Evolutionary conservation across 2,888 invertebrate species (phyloP).

Genomic region (Habrosyne pyritoides): DNA sequence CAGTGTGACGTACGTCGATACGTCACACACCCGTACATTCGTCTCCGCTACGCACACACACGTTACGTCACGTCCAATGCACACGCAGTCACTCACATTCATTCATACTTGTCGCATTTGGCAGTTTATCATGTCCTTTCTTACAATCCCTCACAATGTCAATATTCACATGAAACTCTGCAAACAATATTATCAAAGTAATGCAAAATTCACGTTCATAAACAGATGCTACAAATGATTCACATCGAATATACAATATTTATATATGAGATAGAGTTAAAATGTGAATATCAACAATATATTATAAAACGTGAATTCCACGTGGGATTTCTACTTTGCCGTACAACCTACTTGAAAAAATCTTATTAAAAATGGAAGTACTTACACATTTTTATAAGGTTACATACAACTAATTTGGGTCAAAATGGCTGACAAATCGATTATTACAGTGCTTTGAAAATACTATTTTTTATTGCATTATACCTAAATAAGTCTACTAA

Average conservation of each 20-base stretch:
- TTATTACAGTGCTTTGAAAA: conserved; percentile 69
- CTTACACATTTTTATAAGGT: conserved; percentile 72
- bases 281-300: conserved; percentile 70
- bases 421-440: conserved; percentile 77
- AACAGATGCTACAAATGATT: conserved; percentile 32
- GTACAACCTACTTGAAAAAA: conserved; percentile 75
- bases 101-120: conserved; percentile 67
- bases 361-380: conserved; percentile 82
- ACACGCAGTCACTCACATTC: conserved; percentile 28
- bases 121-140: conserved; percentile 74
- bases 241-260: conserved; percentile 36
- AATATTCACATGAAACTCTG: conserved; percentile 72
- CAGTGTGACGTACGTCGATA: conserved; percentile 46
- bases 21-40: conserved; percentile 29
- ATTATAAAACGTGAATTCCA: conserved; percentile 60
- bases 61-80: conserved; percentile 26
- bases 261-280: conserved; percentile 45
- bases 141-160: conserved; percentile 45
- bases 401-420: conserved; percentile 75
- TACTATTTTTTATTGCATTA: conserved; percentile 66
- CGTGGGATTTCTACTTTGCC: conserved; percentile 68
- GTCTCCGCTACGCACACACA: conserved; percentile 32
- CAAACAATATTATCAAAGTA: conserved; percentile 48
- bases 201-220: conserved; percentile 31
- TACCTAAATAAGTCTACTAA: conserved; percentile 64